Evolutionary conservation across 1,140 invertebrate genomes (phyloP).

Genomic region (Listronotus oregonensis): DNA sequence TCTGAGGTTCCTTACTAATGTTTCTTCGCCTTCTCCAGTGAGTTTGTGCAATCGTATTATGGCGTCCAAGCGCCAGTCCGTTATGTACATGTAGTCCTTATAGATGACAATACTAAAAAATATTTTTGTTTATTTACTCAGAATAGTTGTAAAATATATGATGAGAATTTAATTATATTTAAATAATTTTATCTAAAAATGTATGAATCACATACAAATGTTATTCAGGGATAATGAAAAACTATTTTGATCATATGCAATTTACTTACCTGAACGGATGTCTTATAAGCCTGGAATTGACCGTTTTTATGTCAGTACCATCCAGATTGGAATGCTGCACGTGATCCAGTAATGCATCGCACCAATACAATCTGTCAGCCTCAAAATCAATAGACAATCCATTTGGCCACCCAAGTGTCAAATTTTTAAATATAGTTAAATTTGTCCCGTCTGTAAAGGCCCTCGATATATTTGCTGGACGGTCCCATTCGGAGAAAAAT

Average conservation of each 20-base stretch:
- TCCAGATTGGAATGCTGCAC: slow-evolving; percentile 95
- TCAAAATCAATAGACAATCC: slow-evolving; percentile 91
- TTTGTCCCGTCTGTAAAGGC: slow-evolving; percentile 87
- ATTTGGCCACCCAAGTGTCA: slow-evolving; percentile 95
- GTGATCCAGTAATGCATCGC: slow-evolving; percentile 92
- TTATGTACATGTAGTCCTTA: slow-evolving; percentile 94
- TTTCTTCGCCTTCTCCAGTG: slow-evolving; percentile 81
- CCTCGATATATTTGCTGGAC: slow-evolving; percentile 93
- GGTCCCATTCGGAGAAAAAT: slow-evolving; percentile 97
- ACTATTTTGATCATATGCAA: background rate
- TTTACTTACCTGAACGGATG: slow-evolving; percentile 84
- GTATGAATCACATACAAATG: too few relatives aligned
- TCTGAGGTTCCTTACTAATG: slow-evolving; percentile 87
- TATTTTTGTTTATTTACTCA: too few relatives aligned
- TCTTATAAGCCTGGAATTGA: slow-evolving; percentile 84
- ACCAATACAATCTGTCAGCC: slow-evolving; percentile 90
- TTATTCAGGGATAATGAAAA: background rate
- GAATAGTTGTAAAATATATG: too few relatives aligned
- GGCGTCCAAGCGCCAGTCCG: slow-evolving; percentile 95
- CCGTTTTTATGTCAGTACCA: slow-evolving; percentile 89
- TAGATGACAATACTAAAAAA: slow-evolving; percentile 77
- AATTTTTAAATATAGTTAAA: slow-evolving; percentile 86
- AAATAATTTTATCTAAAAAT: too few relatives aligned
- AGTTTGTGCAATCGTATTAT: slow-evolving; percentile 90
- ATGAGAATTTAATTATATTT: too few relatives aligned